These are phyloP conservation scores for Urophycis tenuis DNA, from an alignment of 2,797 vertebrate genomes.

Conservation along the genomic window DNA sequence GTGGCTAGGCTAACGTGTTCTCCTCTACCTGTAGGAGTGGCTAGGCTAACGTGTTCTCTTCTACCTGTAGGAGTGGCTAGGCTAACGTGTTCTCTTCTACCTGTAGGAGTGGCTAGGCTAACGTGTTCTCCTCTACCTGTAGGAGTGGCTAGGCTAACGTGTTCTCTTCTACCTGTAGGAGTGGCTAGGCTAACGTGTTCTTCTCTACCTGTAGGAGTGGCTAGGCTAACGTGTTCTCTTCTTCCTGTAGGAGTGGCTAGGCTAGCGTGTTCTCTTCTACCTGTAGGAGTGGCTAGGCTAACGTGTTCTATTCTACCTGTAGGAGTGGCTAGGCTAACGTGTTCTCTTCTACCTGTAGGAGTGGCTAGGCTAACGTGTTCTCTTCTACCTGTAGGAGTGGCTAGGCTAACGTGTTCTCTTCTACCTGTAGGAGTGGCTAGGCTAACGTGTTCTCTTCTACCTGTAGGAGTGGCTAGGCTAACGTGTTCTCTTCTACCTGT, in stretches of 20 bases:
- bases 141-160: slow-evolving; percentile 50
- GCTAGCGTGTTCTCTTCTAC: slow-evolving; percentile 18
- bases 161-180: slow-evolving; percentile 60
- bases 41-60: slow-evolving; percentile 12
- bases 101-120: too few species aligned
- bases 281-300: slow-evolving; percentile 81
- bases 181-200: slow-evolving; percentile 82
- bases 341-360: slow-evolving; percentile 59
- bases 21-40: slow-evolving; percentile 53
- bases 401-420: too few species aligned
- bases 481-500: slow-evolving; percentile 26
- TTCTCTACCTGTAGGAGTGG: too few species aligned
- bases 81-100: too few species aligned
- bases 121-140: slow-evolving; percentile 13
- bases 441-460: background rate
- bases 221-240: background rate
- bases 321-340: background rate
- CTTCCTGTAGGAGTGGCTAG: slow-evolving; percentile 52
- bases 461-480: slow-evolving; percentile 52
- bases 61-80: slow-evolving; percentile 77
- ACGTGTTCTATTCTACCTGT: too few species aligned
- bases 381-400: slow-evolving; percentile 73
- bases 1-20: background rate
- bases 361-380: background rate
- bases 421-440: too few species aligned